Evolutionary conservation across 2,113 vertebrate genomes (phyloP).

Genomic region (Cephalopholis sonnerati): DNA sequence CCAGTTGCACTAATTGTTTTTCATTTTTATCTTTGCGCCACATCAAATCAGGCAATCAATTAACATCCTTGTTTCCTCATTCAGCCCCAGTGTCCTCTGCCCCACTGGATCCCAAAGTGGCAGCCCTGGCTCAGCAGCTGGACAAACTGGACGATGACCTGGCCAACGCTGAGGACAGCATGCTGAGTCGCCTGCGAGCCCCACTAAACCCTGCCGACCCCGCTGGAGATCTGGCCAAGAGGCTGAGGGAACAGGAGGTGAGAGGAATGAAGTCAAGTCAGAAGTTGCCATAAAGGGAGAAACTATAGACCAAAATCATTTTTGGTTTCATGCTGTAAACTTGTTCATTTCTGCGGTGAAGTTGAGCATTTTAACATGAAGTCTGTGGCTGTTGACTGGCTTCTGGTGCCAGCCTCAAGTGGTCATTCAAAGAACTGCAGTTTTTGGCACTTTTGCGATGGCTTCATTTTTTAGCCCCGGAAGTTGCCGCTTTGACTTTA

Average conservation of each 20-base stretch:
- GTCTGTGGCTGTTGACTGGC: no score
- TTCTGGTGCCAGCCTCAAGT: no score
- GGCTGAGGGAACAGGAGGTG: constrained; percentile 90
- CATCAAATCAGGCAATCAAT: not conserved
- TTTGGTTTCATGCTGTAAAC: no score
- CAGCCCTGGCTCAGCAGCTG: constrained; percentile 81
- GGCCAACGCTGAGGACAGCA: constrained; percentile 81
- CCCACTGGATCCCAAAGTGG: constrained; percentile 81
- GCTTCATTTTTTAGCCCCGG: no score
- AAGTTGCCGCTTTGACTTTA: not conserved
- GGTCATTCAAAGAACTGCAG: no score
- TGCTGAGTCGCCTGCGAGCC: constrained; percentile 84
- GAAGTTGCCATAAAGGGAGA: no score
- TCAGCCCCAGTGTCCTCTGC: constrained; percentile 71
- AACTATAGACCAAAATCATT: no score
- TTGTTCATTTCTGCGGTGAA: no score
- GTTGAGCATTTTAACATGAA: no score
- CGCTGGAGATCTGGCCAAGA: constrained; percentile 84
- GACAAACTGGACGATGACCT: constrained; percentile 85
- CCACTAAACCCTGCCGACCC: constrained; percentile 86
- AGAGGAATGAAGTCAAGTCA: constrained; percentile 29
- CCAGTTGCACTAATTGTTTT: not conserved
- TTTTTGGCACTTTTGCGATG: no score
- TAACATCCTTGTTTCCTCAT: not conserved
- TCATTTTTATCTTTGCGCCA: not conserved